Base-by-base conservation (phyloP, 1,140 invertebrate species). In the Calliphora vicina region DNA sequence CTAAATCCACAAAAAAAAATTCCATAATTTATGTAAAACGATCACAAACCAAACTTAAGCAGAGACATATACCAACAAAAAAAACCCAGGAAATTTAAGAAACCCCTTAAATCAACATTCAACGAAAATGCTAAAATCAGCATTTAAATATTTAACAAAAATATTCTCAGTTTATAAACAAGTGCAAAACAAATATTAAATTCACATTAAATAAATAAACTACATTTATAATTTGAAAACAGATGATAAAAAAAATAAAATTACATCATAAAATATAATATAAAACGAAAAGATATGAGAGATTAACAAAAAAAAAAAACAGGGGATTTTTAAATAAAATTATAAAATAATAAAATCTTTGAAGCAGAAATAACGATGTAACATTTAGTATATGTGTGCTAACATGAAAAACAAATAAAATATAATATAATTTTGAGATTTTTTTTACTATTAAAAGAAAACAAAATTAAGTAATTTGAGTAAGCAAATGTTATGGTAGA, bases 81-180 rank as follows among this genome's bases (percentile, higher is more conserved):
- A 67, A 67, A 20, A 67, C 23, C 20, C 4, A 67, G n/a, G 61
- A 67, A 67, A 67, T 67, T 67, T 67, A 67, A 67, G 61, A 67
- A 67, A n/a, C 50, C 13, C 50, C 13, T 57, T 57, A 57, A 57
- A 57, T n/a, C 50, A 57, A 57, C 13, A 57, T n/a, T n/a, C 2
- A 57, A 67, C 9, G 2, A 67, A 67, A 67, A 67, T 25, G n/a
- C 61, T 23, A 67, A 23, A 67, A 67, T 67, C 61, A 67, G 61
- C 61, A 67, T 67, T 50, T n/a, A 12, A 71, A 67, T 26, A 5
- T 72, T 17, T 71, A 72, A 15, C 27, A 82, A 74, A 73, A 82
- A 71, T 27, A 72, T 71, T 15, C 15, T 12, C 2, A 25, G 3
- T 45, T 29, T 27, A 76, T 29, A 20, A 83, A 25, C n/a, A 57